Conservation (phyloP, 2,113 vertebrate genomes). For the Chloebia gouldiae region DNA sequence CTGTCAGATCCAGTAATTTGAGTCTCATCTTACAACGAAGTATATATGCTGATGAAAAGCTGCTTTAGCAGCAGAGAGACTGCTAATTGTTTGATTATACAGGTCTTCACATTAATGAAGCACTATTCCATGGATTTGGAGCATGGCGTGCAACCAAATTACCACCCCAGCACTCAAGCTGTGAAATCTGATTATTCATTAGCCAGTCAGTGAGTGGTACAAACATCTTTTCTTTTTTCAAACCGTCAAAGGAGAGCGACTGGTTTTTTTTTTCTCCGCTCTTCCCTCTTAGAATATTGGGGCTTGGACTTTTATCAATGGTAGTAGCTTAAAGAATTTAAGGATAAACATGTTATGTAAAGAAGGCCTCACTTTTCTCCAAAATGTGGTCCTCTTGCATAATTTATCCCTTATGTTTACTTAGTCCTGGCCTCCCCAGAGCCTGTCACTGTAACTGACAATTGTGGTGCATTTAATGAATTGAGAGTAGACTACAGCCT, state of each 20-base stretch:
- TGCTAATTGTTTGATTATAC: slow-evolving; percentile 99
- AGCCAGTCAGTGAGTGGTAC: slow-evolving; percentile 96
- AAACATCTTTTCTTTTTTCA: slow-evolving; percentile 83
- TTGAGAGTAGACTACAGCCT: slow-evolving; percentile 40
- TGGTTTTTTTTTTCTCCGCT: slow-evolving; percentile 31
- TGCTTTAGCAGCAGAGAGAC: slow-evolving; percentile 84
- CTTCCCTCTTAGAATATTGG: slow-evolving; percentile 50
- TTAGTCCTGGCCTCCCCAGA: slow-evolving; percentile 17
- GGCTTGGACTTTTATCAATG: slow-evolving; percentile 33
- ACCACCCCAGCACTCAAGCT: slow-evolving; percentile 97
- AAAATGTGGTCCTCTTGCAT: neutral
- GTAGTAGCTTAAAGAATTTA: slow-evolving; percentile 25
- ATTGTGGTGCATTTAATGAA: slow-evolving; percentile 47
- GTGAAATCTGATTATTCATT: slow-evolving; percentile 99
- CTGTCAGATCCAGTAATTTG: slow-evolving; percentile 75
- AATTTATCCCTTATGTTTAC: neutral
- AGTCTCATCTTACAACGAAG: slow-evolving; percentile 80
- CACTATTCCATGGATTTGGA: slow-evolving; percentile 94
- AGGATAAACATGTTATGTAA: neutral
- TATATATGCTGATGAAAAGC: slow-evolving; percentile 92
- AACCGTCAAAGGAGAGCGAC: slow-evolving; percentile 76
- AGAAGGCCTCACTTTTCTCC: neutral
- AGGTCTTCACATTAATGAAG: slow-evolving; percentile 99
- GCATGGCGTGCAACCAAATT: slow-evolving; percentile 97
- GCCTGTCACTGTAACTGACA: slow-evolving; percentile 19